A percentile compares a stretch with the other conserved stretches of the same genome.
These are phyloP conservation scores for Leucophenga montana DNA, from an alignment of 2,888 invertebrate species.

Conservation along the genomic window DNA sequence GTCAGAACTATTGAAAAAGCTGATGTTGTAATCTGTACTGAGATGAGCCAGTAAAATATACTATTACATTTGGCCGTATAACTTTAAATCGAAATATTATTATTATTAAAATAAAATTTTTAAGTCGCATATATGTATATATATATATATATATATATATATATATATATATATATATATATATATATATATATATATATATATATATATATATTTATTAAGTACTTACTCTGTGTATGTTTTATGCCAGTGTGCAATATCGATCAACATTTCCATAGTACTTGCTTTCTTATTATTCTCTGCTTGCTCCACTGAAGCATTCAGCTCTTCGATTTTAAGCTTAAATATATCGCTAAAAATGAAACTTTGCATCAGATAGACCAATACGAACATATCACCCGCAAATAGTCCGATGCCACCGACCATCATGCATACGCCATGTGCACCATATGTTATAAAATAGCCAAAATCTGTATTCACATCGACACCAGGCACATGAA, in stretches of 20 bases:
- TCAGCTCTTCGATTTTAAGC: slow-evolving; percentile 47
- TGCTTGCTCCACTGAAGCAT: slow-evolving; percentile 28
- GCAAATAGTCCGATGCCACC: slow-evolving; percentile 50
- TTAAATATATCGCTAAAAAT: slow-evolving; percentile 50
- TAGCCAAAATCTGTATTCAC: slow-evolving; percentile 43
- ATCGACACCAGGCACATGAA: slow-evolving; percentile 50
- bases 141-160: too few species aligned
- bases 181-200: too few species aligned
- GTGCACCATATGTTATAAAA: slow-evolving; percentile 40
- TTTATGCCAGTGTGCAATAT: slow-evolving; percentile 52
- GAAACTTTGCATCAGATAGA: slow-evolving; percentile 43
- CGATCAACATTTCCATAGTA: slow-evolving; percentile 31
- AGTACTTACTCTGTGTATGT: slow-evolving; percentile 39
- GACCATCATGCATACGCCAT: slow-evolving; percentile 37
- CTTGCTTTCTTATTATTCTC: background rate
- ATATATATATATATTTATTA: slow-evolving; percentile 21
- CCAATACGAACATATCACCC: slow-evolving; percentile 50
- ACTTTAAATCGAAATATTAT: slow-evolving; percentile 29
- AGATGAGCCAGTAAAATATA: slow-evolving; percentile 44
- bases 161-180: too few species aligned
- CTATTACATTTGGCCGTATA: slow-evolving; percentile 47
- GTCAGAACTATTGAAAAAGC: slow-evolving; percentile 50
- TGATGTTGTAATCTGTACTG: slow-evolving; percentile 44
- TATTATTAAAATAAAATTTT: slow-evolving; percentile 13
- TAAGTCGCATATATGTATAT: too few species aligned